Evolutionary conservation across 2,113 vertebrate species (phyloP), one percentile per base, ranked within the genome.

Genomic region (Taurulus bubalis): DNA sequence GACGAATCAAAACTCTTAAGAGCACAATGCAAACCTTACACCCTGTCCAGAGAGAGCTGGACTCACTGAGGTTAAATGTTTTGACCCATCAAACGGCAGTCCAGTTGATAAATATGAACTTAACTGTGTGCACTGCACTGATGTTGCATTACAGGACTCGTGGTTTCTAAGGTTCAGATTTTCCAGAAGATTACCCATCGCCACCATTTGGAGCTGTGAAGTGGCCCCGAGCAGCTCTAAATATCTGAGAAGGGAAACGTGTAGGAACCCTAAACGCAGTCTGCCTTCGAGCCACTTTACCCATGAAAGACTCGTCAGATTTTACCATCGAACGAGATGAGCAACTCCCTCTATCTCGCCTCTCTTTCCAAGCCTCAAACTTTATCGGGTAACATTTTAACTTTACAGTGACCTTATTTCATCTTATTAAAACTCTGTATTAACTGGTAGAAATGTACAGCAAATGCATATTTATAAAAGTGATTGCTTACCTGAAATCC

Each of bases 381-480:
- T 76, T 69, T 77, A 63, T 49, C 4, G 75, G 85, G 80, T 80
- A 75, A 71, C 81, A 30, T 71, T 77, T 70, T 11, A 36, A 18
- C 42, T 84, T 82, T 78, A 75, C 90, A 66, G 65, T 40, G 85
- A 84, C 88, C 87, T 89, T 91, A 84, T 77, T 89, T 47, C 80
- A 56, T 18, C 64, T 24, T 6, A 55, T 58, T 90, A 49, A 45
- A 82, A 70, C 80, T 79, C 64, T 80, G 74, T 72, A 53, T 80
- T 64, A 24, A 70, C 76, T 26, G 28, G 36, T 67, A 36, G 47
- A 79, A 53, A 82, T 71, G 77, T 87, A 86, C 77, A 87, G 78
- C 60, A 67, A 73, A 63, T 32, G n/a, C 83, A 26, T 82, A 76
- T 87, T 87, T 84, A 84, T 76, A 24, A 82, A 51, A 55, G 47